These are phyloP conservation scores for Thermophis baileyi DNA, from an alignment of 2,113 vertebrate species.

Conservation along the genomic window DNA sequence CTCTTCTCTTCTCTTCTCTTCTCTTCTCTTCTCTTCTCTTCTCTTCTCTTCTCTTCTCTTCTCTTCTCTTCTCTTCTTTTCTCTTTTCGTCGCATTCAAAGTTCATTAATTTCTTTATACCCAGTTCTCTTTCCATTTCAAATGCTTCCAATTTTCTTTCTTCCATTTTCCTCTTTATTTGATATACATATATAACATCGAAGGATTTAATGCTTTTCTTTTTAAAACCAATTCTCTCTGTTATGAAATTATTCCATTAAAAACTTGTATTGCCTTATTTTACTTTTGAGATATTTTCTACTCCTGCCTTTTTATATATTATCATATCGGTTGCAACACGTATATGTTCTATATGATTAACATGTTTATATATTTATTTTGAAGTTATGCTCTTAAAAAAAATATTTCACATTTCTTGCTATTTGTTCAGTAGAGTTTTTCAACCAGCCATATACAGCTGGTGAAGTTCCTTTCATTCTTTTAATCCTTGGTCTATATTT, in stretches of 20 bases:
- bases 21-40: too few species aligned
- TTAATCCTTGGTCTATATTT: not conserved
- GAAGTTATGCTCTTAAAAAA: not conserved
- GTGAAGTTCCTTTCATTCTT: not conserved
- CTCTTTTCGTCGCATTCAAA: not conserved
- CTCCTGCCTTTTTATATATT: not conserved
- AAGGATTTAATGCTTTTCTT: not conserved
- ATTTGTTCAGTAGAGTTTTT: not conserved
- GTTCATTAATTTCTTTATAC: not conserved
- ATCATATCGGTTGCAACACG: not conserved
- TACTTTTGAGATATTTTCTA: not conserved
- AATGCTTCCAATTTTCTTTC: not conserved
- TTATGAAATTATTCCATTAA: not conserved
- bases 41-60: too few species aligned
- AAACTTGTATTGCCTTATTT: not conserved
- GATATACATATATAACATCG: too few species aligned
- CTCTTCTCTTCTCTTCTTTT: not conserved
- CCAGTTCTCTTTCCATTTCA: not conserved
- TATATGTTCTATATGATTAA: not conserved
- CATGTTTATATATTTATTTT: not conserved
- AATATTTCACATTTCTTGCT: not conserved
- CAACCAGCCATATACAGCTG: not conserved
- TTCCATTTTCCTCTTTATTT: not conserved
- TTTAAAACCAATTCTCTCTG: not conserved
- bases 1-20: too few species aligned